phyloP scores from a whole-genome alignment of 2,113 vertebrate genomes.

The Tachysurus vachellii region DNA sequence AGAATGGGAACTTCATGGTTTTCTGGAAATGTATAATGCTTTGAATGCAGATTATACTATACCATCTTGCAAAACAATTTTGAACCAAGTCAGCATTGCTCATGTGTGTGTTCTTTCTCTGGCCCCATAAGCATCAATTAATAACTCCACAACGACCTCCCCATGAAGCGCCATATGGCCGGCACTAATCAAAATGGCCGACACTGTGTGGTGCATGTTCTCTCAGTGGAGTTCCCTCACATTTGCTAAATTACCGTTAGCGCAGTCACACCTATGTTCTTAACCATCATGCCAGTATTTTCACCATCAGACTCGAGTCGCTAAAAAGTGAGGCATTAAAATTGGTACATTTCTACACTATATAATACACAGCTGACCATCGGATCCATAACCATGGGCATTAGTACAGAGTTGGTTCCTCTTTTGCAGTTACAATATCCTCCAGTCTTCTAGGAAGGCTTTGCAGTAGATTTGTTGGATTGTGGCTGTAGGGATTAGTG shows the following conservation, averaged over 20 bases:
- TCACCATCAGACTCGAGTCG: not conserved
- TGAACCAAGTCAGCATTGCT: not conserved
- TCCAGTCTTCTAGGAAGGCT: not conserved
- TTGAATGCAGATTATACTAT: not conserved
- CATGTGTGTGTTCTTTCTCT: constrained; percentile 39
- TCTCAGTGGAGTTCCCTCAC: not conserved
- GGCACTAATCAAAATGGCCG: constrained; percentile 55
- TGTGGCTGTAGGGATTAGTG: not conserved
- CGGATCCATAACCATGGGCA: not conserved
- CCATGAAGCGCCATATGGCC: constrained; percentile 57
- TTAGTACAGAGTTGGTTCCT: not conserved
- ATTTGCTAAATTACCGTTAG: not conserved
- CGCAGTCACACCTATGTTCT: not conserved
- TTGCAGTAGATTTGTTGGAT: not conserved
- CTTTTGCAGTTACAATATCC: not conserved
- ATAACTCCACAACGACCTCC: constrained; percentile 42
- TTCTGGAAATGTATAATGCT: not conserved
- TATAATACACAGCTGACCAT: not conserved
- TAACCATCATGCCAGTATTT: not conserved
- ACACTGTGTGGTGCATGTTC: constrained; percentile 7
- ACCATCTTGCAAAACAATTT: not conserved
- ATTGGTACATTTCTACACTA: not conserved
- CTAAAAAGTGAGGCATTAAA: not conserved
- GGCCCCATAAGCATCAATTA: constrained; percentile 62
- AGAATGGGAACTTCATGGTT: not conserved